Base-by-base conservation (phyloP, 2,797 vertebrate genomes). In the Knipowitschia caucasica region DNA sequence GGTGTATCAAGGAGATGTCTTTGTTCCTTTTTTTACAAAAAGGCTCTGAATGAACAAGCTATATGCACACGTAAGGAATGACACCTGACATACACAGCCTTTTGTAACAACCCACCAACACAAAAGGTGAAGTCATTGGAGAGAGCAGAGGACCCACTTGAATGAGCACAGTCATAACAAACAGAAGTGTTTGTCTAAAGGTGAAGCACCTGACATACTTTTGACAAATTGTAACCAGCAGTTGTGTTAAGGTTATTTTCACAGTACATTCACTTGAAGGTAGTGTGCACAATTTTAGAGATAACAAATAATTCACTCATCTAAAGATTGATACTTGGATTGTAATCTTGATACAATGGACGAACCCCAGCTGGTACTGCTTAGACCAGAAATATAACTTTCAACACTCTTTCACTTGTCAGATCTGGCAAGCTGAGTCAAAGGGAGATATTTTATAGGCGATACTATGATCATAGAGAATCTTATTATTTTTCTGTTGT, bases 11-110 rank as follows among this genome's bases (percentile, higher is more conserved):
- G 56, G 62, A 73, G 49, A 30, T 51, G 79, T 84, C 81, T 79
- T 75, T 78, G 78, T 85, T 83, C 71, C 78, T 54, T 67, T 79
- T 74, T 64, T 55, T 53, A 67, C 69, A 83, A 73, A 80, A 80
- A 80, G 67, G 45, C 8, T 49, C 50, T 35, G 40, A 50, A 59
- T 73, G 67, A 80, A 78, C 59, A 20, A 71, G 59, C 38, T 61
- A 27, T 33, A 45, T 54, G 31, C 66, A 51, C 21, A 40, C 15
- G 67, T 70, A 68, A 57, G 24, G 56, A 77, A 82, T 56, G 36
- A 62, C 71, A 71, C 62, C 73, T 67, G 72, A 49, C 60, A 73
- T 50, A 68, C 59, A 55, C 55, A 30, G 24, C 49, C 56, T 36
- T 50, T 63, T 50, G 42, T 24, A 21, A 38, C 39, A 34, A 15